Base-by-base conservation (phyloP, 2,797 vertebrate species). In the Gymnoscopelus braueri region DNA sequence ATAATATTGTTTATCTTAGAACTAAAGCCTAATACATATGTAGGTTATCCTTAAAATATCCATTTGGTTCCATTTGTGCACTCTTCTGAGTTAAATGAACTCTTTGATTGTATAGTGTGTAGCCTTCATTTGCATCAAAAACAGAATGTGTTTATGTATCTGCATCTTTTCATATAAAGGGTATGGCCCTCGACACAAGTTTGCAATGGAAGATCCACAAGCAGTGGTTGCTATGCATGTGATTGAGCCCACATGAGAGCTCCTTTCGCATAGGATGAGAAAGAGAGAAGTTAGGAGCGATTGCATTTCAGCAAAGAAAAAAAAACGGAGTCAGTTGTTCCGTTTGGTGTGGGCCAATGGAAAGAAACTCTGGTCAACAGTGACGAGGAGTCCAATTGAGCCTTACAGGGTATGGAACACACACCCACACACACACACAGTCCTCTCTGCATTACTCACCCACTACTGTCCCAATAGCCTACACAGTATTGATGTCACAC, bases 311-410 rank as follows among this genome's bases (percentile, higher is more conserved):
- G 74, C 68, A 67, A 71, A 69, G 71, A 87, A 81, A 76, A 60
- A 60, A 39, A 39, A 39, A 39, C 39, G 8, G 72, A 89, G 83
- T 92, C 91, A 93, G 81, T 91, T 91, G 86, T 93, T 93, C 92
- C 92, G 47, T 90, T 89, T 65, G 57, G 55, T 68, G 75, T 71
- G 61, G 65, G 87, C 91, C 89, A 93, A 79, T 74, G 89, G 91
- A 92, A 93, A 90, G 79, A 89, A 91, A 89, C 75, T 81, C 74
- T 79, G 80, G 85, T 87, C 77, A 84, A 79, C 80, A 67, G 75
- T 4, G 10, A 88, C 77, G 78, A 39, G 84, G 79, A 88, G 85
- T 89, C 88, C 76, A 85, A 77, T 55, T 83, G 72, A 88, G 71
- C 75, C 84, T 80, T 85, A 60, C 71, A 83, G 75, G 78, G 81